phyloP scores from a whole-genome alignment of 2,797 vertebrate species.

The Phoebastria nigripes region DNA sequence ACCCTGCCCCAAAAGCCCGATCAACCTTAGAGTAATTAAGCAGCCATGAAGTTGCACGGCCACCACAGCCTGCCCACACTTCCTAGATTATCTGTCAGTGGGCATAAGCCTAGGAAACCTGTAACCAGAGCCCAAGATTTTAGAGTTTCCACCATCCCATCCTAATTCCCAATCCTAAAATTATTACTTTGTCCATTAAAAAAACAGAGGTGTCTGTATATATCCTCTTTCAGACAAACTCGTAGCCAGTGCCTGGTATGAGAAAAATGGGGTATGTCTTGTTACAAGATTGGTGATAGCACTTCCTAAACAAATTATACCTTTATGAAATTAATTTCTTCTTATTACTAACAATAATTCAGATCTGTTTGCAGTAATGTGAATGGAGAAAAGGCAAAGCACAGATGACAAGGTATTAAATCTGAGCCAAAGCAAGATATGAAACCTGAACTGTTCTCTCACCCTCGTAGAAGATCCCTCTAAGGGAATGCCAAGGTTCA shows the following conservation, averaged over 20 bases:
- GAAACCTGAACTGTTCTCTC: background rate
- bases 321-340: background rate
- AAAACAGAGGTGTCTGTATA: background rate
- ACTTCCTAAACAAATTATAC: background rate
- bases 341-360: background rate
- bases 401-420: background rate
- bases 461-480: background rate
- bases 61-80: background rate
- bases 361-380: background rate
- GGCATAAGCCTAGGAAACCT: background rate
- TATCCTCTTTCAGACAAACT: background rate
- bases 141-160: background rate
- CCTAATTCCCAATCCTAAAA: background rate
- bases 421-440: background rate
- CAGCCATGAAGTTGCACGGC: background rate
- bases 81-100: background rate
- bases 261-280: background rate
- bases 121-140: background rate
- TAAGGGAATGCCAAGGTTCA: background rate
- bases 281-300: background rate
- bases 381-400: background rate
- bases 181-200: background rate
- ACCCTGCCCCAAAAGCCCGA: background rate
- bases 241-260: background rate
- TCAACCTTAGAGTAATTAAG: background rate